phyloP scores from a whole-genome alignment of 2,113 vertebrate species.

The Athene cunicularia region DNA sequence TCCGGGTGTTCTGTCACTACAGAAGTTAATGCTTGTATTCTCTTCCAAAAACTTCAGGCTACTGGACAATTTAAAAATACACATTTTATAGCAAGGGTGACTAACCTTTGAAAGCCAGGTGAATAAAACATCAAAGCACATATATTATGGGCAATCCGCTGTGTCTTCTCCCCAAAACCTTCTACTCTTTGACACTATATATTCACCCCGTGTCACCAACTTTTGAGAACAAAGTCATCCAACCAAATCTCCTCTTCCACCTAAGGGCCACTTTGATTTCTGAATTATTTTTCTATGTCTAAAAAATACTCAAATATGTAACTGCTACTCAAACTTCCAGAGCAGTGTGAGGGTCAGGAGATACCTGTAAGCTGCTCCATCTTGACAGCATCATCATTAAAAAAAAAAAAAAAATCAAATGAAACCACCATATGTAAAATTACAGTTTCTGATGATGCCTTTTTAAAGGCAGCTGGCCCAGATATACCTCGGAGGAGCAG shows the following conservation, averaged over 20 bases:
- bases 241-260: neutral
- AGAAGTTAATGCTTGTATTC: neutral
- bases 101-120: neutral
- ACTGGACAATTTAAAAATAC: neutral
- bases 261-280: neutral
- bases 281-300: neutral
- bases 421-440: rapidly evolving
- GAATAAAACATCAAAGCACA: neutral
- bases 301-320: neutral
- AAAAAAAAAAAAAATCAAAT: neutral
- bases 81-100: neutral
- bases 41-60: neutral
- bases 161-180: neutral
- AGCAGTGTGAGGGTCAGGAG: neutral
- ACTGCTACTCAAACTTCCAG: neutral
- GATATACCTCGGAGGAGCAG: slow-evolving; percentile 33
- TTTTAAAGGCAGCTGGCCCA: neutral
- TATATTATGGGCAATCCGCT: neutral
- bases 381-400: neutral
- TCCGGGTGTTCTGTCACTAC: neutral
- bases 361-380: neutral
- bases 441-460: neutral
- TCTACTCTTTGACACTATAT: neutral
- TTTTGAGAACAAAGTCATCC: neutral
- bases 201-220: rapidly evolving